Percentiles rank a stretch among this genome's conserved stretches.
phyloP scores from a whole-genome alignment of 2,797 vertebrate genomes.

The Pseudomugil tenellus region DNA sequence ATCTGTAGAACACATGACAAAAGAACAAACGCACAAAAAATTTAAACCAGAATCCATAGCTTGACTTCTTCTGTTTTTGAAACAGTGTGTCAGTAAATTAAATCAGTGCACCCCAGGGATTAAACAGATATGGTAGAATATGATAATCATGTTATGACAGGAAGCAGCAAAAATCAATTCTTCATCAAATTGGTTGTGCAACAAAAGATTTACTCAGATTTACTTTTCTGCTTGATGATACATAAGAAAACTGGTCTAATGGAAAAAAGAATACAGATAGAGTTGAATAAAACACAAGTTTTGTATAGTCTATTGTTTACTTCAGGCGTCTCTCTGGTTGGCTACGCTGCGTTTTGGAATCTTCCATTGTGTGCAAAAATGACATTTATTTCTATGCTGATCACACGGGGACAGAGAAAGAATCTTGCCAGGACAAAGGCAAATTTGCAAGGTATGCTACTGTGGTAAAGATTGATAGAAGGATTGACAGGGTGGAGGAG shows the following conservation, averaged over 20 bases:
- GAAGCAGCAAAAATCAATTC: neutral
- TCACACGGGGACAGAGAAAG: slow-evolving; percentile 6
- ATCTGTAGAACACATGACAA: slow-evolving; percentile 17
- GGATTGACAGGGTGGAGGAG: slow-evolving; percentile 27
- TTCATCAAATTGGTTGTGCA: neutral
- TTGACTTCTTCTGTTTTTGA: slow-evolving; percentile 31
- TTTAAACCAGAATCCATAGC: neutral
- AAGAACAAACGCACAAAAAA: slow-evolving; percentile 7
- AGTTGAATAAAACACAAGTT: slow-evolving; percentile 48
- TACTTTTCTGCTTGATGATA: neutral
- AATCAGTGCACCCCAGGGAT: slow-evolving; percentile 29
- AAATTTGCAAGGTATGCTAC: slow-evolving; percentile 6
- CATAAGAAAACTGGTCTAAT: slow-evolving; percentile 4
- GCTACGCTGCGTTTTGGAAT: slow-evolving; percentile 58
- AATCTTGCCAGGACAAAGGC: slow-evolving; percentile 18
- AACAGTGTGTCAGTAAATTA: slow-evolving; percentile 57
- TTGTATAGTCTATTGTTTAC: slow-evolving; percentile 77
- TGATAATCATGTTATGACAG: neutral
- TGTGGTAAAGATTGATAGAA: slow-evolving; percentile 4
- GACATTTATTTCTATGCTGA: slow-evolving; percentile 21
- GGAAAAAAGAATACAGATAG: slow-evolving; percentile 19
- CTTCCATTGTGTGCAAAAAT: slow-evolving; percentile 70
- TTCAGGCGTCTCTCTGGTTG: slow-evolving; percentile 65
- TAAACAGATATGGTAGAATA: neutral
- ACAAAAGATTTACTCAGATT: neutral